Conservation (phyloP, 2,113 vertebrate genomes). For the Tamias sibiricus region DNA sequence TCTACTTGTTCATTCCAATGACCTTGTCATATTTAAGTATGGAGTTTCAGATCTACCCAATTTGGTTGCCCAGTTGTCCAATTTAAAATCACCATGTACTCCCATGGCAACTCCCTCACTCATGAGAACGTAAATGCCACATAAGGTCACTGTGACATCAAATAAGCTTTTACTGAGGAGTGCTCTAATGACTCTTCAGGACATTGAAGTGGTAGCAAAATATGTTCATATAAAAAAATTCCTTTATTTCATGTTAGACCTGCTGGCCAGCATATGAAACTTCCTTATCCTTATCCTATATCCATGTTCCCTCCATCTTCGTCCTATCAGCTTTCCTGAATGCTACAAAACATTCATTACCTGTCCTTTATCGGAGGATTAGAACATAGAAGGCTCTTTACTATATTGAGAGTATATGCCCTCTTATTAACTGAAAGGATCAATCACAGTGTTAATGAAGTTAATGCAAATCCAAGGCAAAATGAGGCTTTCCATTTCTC, state of each 20-base stretch:
- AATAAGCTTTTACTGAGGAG: neutral
- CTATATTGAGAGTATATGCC: neutral
- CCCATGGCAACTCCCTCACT: neutral
- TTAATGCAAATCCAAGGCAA: neutral
- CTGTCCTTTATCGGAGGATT: neutral
- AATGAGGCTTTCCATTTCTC: neutral
- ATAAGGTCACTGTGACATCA: neutral
- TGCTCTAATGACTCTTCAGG: no score
- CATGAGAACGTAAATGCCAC: neutral
- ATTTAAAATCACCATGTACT: neutral
- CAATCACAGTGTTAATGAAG: neutral
- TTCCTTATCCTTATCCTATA: neutral
- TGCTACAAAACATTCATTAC: neutral
- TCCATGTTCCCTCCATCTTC: neutral
- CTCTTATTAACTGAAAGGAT: neutral
- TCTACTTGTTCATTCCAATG: conserved; percentile 6
- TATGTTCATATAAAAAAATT: neutral
- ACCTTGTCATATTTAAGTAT: neutral
- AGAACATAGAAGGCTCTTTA: neutral
- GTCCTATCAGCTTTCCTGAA: neutral
- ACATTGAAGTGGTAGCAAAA: neutral
- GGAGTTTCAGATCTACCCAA: neutral
- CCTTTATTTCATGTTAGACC: neutral
- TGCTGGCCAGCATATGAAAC: neutral
- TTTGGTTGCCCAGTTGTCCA: neutral